Base-by-base conservation (phyloP, 92 coral and sea anemone species). In the Diadumene lineata region DNA sequence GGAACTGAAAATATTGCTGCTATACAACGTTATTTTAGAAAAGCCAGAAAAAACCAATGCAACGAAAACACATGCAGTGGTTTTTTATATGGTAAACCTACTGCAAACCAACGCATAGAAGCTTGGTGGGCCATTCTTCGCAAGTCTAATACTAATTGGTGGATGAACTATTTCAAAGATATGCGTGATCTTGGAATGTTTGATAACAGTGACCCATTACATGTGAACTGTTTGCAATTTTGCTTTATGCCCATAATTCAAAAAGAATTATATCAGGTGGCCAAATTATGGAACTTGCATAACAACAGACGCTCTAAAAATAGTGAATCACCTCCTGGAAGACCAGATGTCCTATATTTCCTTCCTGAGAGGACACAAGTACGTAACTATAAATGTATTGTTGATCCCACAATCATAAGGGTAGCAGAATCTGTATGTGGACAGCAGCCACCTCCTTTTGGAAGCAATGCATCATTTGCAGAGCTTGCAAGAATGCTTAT, bases 1-100 rank as follows among this genome's bases (percentile, higher is more conserved):
- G 88, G 84, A 10, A 78, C 88, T 22, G 84, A 84, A 79, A 84
- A 84, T 46, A 72, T 83, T 32, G 84, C 89, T 48, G 76, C 32
- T 9, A 33, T 79, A 9, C 89, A 78, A 61, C 64, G 81, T 21
- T 72, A 31, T 46, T 28, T 81, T 0, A 38, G 80, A 58, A 23
- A 34, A 0, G 34, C 13, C 38, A 16, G 22, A 11, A 31, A 30
- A 11, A 68, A 65, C 30, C 43, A 44, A 0, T 48, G 71, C 31
- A 73, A 56, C 51, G 78, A 79, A 60, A 17, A 64, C 7, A 67
- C 73, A 15, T 70, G 65, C 21, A 83, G 79, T 48, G 75, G 85
- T 26, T 87, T 83, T 64, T 48, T 85, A 34, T 79, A 50, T 28
- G 85, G 89, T 22, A 67, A 67, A 46, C 69, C 89, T 4, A 74